phyloP scores from a whole-genome alignment of 2,888 invertebrate genomes.

The Tuta absoluta region DNA sequence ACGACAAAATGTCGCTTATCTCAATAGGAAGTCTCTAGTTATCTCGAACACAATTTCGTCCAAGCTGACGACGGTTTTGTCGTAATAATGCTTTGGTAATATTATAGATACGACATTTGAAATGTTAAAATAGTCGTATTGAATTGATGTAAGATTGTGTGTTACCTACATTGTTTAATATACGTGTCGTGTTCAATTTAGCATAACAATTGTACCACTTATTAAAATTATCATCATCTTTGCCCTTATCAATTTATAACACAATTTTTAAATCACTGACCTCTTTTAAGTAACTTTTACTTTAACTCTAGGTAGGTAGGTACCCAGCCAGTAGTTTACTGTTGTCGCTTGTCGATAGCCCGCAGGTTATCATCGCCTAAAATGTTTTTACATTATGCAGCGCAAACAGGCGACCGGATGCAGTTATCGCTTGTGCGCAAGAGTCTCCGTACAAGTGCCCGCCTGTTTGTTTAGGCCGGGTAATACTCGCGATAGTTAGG shows the following conservation, averaged over 20 bases:
- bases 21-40: constrained; percentile 67
- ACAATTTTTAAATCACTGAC: not conserved
- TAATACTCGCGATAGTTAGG: constrained; percentile 53
- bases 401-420: constrained; percentile 65
- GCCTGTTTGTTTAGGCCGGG: constrained; percentile 60
- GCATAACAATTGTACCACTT: not conserved
- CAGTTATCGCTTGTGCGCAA: constrained; percentile 59
- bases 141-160: too few relatives aligned
- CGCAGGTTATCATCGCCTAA: constrained; percentile 51
- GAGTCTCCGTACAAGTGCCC: constrained; percentile 42
- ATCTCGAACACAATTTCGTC: constrained; percentile 60
- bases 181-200: not conserved
- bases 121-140: not conserved
- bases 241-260: not conserved
- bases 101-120: not conserved
- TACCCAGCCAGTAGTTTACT: constrained; percentile 5
- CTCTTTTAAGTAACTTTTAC: not conserved
- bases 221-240: not conserved
- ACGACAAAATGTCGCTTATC: constrained; percentile 50
- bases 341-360: constrained; percentile 16
- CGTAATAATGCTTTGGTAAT: not conserved
- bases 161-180: not conserved
- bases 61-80: constrained; percentile 1
- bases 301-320: not conserved
- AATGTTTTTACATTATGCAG: constrained; percentile 36